Evolutionary conservation across 2,113 vertebrate genomes (phyloP), one percentile per base, ranked within the genome.

Genomic region (Hepsetus odoe): DNA sequence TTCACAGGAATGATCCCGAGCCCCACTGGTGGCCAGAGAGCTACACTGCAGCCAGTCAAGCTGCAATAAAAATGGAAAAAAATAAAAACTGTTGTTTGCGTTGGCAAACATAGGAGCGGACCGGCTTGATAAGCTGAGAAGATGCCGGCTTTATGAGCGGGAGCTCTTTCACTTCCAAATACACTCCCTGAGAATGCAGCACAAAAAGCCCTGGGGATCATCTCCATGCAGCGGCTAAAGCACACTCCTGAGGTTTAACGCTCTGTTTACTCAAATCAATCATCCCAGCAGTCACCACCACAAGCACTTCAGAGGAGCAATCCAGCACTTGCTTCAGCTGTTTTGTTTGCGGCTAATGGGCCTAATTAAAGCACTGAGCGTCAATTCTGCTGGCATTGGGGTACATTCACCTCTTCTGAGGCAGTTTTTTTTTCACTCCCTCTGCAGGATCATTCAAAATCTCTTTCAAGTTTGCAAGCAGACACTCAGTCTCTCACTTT

Each of bases 231-330:
- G 46, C 77, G 51, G 51, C 62, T 73, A 80, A 80, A 80, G 69
- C 18, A n/a, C 38, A 24, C 77, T 80, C 77, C 72, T 66, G 77
- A 74, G 77, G 77, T 80, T 80, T 80, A 73, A 73, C 35, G 70
- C 62, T 80, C 70, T 74, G 77, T 74, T 80, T 74, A 73, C 70
- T 80, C 77, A 73, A 73, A 80, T 74, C 59, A 72, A 70, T 79
- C 58, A 80, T 70, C 59, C 42, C 70, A 67, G 70, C 77, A 72
- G 59, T 62, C 69, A 73, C 55, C 55, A 79, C 28, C 59, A 62
- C 28, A 32, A 33, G 59, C 32, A 35, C 61, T 65, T 65, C 62
- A 38, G 24, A 67, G 70, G 30, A 74, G 77, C 67, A 71, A 55
- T 78, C 30, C 56, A 71, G 22, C 38, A 44, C 61, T 72, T 55